These are phyloP conservation scores for Ethmia dodecea DNA, from an alignment of 2,888 invertebrate species.

Conservation along the genomic window DNA sequence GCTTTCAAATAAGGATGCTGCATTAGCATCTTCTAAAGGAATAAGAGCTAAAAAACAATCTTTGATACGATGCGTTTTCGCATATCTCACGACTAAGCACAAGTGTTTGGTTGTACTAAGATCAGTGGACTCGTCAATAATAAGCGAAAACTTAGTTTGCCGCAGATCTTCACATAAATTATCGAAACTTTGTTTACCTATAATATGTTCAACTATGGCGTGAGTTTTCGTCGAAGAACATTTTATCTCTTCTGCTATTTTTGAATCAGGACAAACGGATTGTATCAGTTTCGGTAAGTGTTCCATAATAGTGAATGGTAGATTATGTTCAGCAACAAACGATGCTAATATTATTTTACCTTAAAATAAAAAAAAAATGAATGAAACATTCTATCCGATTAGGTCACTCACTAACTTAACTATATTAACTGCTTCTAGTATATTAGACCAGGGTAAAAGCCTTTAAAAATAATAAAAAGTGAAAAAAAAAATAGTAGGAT, in stretches of 20 bases:
- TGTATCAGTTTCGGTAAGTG: not conserved
- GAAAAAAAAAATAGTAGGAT: too few species aligned
- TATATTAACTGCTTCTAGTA: too few species aligned
- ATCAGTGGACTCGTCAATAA: not conserved
- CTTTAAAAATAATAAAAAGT: too few species aligned
- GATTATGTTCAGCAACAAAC: not conserved
- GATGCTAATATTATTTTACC: not conserved
- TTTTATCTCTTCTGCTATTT: not conserved
- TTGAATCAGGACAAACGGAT: not conserved
- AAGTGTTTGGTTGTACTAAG: not conserved
- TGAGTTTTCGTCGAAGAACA: not conserved
- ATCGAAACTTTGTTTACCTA: not conserved
- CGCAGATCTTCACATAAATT: not conserved
- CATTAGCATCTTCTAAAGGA: not conserved
- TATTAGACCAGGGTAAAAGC: too few species aligned
- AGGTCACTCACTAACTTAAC: too few species aligned
- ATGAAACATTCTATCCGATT: not conserved
- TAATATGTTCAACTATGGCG: not conserved
- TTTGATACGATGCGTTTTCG: not conserved
- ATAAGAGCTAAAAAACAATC: not conserved
- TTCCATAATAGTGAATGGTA: not conserved
- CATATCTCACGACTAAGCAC: not conserved
- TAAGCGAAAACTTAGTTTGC: not conserved
- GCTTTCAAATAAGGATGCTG: constrained; percentile 4
- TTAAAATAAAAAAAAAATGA: not conserved